Conservation (phyloP, 2,797 vertebrate species). For the Rhodeus uyekii region DNA sequence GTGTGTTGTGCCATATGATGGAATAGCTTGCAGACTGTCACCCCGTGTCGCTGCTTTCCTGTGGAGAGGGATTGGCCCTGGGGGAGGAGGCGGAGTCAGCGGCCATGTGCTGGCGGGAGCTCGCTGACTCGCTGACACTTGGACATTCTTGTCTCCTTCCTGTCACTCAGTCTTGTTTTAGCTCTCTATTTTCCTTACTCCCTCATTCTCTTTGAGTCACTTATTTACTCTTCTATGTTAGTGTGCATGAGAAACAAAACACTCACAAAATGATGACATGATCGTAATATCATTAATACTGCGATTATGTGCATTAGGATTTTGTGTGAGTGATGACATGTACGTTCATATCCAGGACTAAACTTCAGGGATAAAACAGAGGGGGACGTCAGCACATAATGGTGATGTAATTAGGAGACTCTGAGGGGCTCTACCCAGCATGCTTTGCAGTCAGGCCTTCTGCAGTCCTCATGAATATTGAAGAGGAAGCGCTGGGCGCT, state of each 20-base stretch:
- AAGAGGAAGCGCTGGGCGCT: slow-evolving; percentile 61
- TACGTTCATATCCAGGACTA: not conserved
- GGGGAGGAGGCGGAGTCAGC: slow-evolving; percentile 55
- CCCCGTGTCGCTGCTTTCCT: slow-evolving; percentile 5
- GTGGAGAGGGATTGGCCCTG: slow-evolving; percentile 56
- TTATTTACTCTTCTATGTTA: not conserved
- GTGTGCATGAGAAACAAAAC: slow-evolving; percentile 2
- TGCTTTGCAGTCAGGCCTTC: slow-evolving; percentile 70
- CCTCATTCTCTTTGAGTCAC: not conserved
- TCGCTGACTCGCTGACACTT: slow-evolving; percentile 45
- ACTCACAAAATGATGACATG: not conserved
- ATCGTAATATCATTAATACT: not conserved
- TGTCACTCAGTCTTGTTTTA: not conserved
- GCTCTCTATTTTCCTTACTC: not conserved
- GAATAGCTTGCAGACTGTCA: not conserved
- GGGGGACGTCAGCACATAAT: slow-evolving; percentile 45
- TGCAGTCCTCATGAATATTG: slow-evolving; percentile 80
- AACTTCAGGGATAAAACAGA: slow-evolving; percentile 13
- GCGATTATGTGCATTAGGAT: not conserved
- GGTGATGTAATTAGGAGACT: slow-evolving; percentile 67
- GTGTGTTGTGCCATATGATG: slow-evolving; percentile 38
- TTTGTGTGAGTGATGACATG: slow-evolving; percentile 15
- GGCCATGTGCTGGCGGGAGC: slow-evolving; percentile 58
- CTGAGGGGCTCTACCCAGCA: slow-evolving; percentile 69
- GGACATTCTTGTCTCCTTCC: not conserved